Percentiles rank a stretch among this genome's conserved stretches.
These are phyloP conservation scores for Carassius gibelio DNA, from an alignment of 2,113 vertebrate species.

Conservation along the genomic window DNA sequence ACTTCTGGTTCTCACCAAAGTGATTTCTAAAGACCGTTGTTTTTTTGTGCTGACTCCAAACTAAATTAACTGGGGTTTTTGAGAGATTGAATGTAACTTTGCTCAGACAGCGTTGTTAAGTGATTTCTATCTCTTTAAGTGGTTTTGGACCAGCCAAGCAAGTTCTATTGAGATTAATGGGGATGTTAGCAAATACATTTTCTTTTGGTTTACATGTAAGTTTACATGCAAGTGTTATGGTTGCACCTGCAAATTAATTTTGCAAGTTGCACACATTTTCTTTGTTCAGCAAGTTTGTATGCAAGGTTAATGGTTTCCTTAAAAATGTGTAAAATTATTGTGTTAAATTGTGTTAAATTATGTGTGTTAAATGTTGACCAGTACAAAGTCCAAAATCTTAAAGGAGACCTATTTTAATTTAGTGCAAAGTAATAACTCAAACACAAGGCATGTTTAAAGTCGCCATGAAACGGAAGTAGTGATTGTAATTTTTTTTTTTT, in stretches of 20 bases:
- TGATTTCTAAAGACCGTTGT: not conserved
- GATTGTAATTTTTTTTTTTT: too few species aligned
- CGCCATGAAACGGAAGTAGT: too few species aligned
- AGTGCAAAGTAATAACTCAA: not conserved
- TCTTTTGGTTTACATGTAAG: not conserved
- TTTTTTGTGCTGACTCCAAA: not conserved
- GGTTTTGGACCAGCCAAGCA: not conserved
- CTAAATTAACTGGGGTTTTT: not conserved
- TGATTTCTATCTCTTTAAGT: not conserved
- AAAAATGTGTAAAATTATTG: not conserved
- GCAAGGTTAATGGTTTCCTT: not conserved
- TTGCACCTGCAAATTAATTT: not conserved
- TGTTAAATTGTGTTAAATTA: too few species aligned
- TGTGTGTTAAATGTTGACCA: not conserved
- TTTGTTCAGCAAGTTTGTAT: not conserved
- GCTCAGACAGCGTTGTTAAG: not conserved
- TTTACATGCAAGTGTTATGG: not conserved
- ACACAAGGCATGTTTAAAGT: not conserved
- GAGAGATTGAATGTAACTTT: conserved; percentile 6
- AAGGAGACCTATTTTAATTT: not conserved
- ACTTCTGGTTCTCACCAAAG: not conserved
- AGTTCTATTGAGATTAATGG: not conserved
- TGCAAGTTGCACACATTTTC: not conserved
- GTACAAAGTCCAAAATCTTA: not conserved
- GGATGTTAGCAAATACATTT: not conserved